Evolutionary conservation across 2,113 vertebrate species (phyloP).

Genomic region (Lamprotornis superbus): DNA sequence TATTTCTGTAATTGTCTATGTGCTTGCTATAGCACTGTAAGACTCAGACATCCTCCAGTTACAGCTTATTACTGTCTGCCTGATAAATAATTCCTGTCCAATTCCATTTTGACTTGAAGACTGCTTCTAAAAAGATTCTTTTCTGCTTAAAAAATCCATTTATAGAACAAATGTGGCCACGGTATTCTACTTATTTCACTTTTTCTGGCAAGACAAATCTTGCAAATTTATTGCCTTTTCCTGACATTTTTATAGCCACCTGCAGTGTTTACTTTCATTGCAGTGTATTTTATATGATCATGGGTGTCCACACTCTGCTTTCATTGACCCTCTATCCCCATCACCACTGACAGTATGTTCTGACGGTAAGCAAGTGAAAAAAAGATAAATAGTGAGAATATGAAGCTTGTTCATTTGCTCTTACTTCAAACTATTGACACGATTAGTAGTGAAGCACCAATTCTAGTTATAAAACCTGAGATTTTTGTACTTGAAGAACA

Average conservation of each 20-base stretch:
- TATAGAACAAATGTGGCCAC: not conserved
- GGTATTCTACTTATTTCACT: not conserved
- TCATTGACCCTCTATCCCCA: not conserved
- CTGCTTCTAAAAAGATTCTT: not conserved
- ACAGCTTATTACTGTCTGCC: not conserved
- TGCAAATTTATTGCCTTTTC: not conserved
- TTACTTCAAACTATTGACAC: not conserved
- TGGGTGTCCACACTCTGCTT: not conserved
- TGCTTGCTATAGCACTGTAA: not conserved
- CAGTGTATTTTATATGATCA: not conserved
- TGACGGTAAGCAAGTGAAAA: not conserved
- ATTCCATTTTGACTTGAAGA: conserved; percentile 1
- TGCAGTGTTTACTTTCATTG: not conserved
- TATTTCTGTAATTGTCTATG: conserved; percentile 29
- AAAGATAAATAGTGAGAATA: not conserved
- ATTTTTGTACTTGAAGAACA: not conserved
- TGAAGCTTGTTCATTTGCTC: not conserved
- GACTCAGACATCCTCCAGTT: not conserved
- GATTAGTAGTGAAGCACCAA: not conserved
- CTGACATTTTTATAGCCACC: not conserved
- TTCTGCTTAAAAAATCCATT: not conserved
- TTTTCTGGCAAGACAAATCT: not conserved
- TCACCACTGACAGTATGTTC: not conserved
- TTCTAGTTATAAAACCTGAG: not conserved
- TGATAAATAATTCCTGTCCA: conserved; percentile 25